Base-by-base conservation (phyloP, 2,113 vertebrate genomes). In the human region DNA sequence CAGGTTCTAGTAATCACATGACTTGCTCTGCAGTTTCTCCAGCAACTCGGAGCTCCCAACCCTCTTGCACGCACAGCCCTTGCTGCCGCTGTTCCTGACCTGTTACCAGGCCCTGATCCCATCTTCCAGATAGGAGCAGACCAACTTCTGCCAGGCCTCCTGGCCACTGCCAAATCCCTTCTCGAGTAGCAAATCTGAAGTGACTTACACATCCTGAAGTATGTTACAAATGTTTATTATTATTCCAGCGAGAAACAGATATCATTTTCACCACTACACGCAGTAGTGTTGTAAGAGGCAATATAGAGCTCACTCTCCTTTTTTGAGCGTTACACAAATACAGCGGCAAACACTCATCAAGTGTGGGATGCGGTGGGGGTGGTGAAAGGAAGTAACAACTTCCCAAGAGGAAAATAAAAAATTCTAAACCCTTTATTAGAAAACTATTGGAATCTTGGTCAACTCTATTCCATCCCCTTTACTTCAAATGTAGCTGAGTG, bases 1-100 rank as follows among this genome's bases (percentile, higher is more conserved):
- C 4, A 0, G 0, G 0, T 4, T 7, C 64, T 3, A 0, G 22
- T 52, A 20, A 50, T 8, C 5, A 6, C 16, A 18, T 2, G 18
- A 18, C 38, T 17, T 13, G 40, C 13, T 23, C 8, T 14, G 8
- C 68, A 20, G 22, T 25, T 70, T 38, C 57, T 59, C 3, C 40
- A 14, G 57, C 5, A 16, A 11, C 50, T 2, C 0, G 1, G 23
- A 6, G 17, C 11, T 52, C 9, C n/a, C 5, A 7, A 1, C 72
- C 50, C 3, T 16, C 30, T 25, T 12, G 14, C 8, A 4, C 0
- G 30, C 2, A 5, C 30, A 22, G 27, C 11, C 70, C 30, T 57
- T 3, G 32, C 5, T 20, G 30, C 16, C 1, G 17, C 86, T 55
- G 23, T 52, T n/a, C 16, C 30, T 8, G 52, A 45, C 12, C 3